Conservation (phyloP, 2,113 vertebrate species). For the Cephalopterus ornatus region DNA sequence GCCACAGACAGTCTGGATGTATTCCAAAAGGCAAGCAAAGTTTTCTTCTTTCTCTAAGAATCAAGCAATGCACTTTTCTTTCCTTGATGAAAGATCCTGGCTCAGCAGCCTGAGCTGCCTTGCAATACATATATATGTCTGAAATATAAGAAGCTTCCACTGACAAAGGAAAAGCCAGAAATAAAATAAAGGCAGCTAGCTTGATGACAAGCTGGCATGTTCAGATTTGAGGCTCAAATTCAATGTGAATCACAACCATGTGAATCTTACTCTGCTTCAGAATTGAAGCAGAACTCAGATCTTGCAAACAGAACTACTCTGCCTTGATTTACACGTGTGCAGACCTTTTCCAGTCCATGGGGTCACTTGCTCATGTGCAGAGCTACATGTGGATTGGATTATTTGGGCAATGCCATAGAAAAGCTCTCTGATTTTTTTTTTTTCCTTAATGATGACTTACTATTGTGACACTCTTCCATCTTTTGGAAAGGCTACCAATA, state of each 20-base stretch:
- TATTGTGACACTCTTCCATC: background rate
- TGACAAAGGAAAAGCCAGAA: conserved; percentile 50
- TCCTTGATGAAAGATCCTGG: conserved; percentile 56
- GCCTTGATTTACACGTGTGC: background rate
- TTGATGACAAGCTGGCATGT: conserved; percentile 48
- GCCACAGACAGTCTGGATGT: conserved; percentile 46
- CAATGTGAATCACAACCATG: conserved; percentile 39
- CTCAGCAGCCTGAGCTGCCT: conserved; percentile 30
- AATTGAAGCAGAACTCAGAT: background rate
- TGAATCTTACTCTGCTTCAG: conserved; percentile 6
- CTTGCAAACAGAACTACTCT: background rate
- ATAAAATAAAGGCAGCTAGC: conserved; percentile 13
- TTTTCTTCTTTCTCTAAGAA: conserved; percentile 55
- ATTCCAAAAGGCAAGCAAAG: conserved; percentile 38
- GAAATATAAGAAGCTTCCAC: conserved; percentile 45
- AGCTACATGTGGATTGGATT: background rate
- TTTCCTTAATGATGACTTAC: background rate
- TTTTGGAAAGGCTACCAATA: background rate
- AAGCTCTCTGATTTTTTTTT: background rate
- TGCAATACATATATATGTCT: background rate
- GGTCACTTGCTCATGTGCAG: background rate
- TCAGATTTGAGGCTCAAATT: conserved; percentile 46
- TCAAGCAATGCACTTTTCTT: conserved; percentile 28
- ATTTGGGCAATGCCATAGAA: background rate
- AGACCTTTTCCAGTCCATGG: background rate